Evolutionary conservation across 2,888 invertebrate species (phyloP).

Genomic region (Parnassius glacialis): DNA sequence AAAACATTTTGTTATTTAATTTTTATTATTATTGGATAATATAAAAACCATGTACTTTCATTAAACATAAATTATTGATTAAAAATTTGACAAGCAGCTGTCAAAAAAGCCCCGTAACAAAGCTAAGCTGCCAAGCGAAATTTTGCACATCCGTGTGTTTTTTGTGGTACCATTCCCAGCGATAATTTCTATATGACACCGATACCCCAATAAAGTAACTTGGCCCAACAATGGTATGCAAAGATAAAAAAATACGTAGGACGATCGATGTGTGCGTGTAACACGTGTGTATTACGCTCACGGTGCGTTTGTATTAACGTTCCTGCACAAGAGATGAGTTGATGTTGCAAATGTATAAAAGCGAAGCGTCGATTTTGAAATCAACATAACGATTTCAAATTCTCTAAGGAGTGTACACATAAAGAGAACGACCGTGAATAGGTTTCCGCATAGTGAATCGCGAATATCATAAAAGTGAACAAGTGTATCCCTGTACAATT

Average conservation of each 20-base stretch:
- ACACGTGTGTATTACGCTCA: constrained; percentile 45
- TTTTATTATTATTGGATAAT: too few relatives aligned
- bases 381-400: constrained; percentile 77
- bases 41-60: too few relatives aligned
- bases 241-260: constrained; percentile 61
- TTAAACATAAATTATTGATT: not conserved
- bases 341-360: constrained; percentile 79
- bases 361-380: constrained; percentile 76
- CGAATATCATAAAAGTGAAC: constrained; percentile 47
- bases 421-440: constrained; percentile 59
- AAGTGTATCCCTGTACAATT: constrained; percentile 55
- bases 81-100: not conserved
- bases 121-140: constrained; percentile 38
- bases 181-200: constrained; percentile 56
- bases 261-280: constrained; percentile 45
- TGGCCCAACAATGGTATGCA: constrained; percentile 58
- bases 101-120: constrained; percentile 24
- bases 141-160: constrained; percentile 39
- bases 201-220: constrained; percentile 65
- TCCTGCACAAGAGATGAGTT: constrained; percentile 64
- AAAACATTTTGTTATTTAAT: too few relatives aligned
- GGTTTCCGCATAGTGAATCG: constrained; percentile 65
- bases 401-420: constrained; percentile 71
- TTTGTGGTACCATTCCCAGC: constrained; percentile 39
- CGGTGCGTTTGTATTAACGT: constrained; percentile 40